phyloP scores from a whole-genome alignment of 2,797 vertebrate species.

The Falco rusticolus region DNA sequence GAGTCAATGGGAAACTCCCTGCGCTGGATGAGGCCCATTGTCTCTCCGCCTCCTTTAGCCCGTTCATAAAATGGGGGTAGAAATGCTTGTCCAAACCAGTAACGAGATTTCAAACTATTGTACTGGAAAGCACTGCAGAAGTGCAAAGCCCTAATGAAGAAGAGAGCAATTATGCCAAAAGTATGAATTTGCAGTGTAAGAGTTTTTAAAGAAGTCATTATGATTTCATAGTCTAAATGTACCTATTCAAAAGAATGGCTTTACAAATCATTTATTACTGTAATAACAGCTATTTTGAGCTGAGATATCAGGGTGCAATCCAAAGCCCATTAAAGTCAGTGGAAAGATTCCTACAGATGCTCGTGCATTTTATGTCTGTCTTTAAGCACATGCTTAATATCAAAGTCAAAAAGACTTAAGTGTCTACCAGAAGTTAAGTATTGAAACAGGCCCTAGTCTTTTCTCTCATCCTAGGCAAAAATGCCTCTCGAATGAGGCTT shows the following conservation, averaged over 20 bases:
- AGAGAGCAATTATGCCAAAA: slow-evolving; percentile 56
- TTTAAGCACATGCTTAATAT: slow-evolving; percentile 49
- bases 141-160: slow-evolving; percentile 67
- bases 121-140: slow-evolving; percentile 49
- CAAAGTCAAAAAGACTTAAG: slow-evolving; percentile 53
- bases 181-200: slow-evolving; percentile 53
- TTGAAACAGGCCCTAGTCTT: slow-evolving; percentile 25
- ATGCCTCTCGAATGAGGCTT: neutral
- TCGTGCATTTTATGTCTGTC: slow-evolving; percentile 43
- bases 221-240: slow-evolving; percentile 57
- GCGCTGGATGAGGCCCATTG: neutral
- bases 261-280: slow-evolving; percentile 65
- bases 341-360: slow-evolving; percentile 67
- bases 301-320: slow-evolving; percentile 55
- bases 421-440: slow-evolving; percentile 57
- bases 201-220: slow-evolving; percentile 69
- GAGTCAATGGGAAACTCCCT: neutral
- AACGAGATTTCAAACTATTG: slow-evolving; percentile 47
- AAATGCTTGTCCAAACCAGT: slow-evolving; percentile 37
- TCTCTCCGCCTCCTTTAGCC: slow-evolving; percentile 20
- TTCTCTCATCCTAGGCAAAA: neutral
- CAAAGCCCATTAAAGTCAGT: slow-evolving; percentile 61
- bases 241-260: slow-evolving; percentile 62
- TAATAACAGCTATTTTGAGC: slow-evolving; percentile 66
- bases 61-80: slow-evolving; percentile 45